Percentiles rank a stretch among this genome's conserved stretches.
These are phyloP conservation scores for Chaenogobius annularis DNA, from an alignment of 2,113 vertebrate species.

Conservation along the genomic window DNA sequence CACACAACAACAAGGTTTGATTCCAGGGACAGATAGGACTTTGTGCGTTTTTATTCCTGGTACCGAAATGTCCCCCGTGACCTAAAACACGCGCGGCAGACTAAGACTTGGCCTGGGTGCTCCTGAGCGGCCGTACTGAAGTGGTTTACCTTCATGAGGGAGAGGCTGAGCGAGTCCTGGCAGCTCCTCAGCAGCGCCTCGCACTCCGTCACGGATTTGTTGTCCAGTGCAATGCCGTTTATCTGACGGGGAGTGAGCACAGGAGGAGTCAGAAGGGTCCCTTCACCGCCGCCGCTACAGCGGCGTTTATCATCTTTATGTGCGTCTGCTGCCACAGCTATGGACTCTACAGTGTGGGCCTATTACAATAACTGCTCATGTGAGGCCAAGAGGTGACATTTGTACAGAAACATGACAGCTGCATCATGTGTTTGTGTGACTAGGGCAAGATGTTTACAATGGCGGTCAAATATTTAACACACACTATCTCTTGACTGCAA, in stretches of 20 bases:
- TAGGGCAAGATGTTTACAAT: background rate
- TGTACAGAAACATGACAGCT: conserved; percentile 12
- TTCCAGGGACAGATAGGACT: background rate
- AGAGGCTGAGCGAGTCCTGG: conserved; percentile 90
- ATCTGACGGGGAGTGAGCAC: conserved; percentile 77
- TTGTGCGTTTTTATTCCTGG: background rate
- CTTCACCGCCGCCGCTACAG: conserved; percentile 21
- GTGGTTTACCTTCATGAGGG: conserved; percentile 89
- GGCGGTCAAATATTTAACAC: conserved; percentile 25
- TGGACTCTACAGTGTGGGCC: conserved; percentile 7
- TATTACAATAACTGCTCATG: conserved; percentile 20
- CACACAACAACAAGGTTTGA: background rate
- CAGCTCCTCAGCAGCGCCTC: conserved; percentile 91
- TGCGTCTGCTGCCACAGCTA: background rate
- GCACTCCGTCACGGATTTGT: conserved; percentile 96
- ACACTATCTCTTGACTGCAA: conserved; percentile 14
- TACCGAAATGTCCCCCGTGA: background rate
- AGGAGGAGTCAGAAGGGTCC: conserved; percentile 43
- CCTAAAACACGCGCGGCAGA: too few species aligned
- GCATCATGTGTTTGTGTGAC: conserved; percentile 13
- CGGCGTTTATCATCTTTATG: conserved; percentile 20
- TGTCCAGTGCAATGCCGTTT: conserved; percentile 96
- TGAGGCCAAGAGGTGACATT: conserved; percentile 37
- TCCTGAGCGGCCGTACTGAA: too few species aligned
- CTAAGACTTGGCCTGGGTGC: too few species aligned